Conservation (phyloP, 1,140 invertebrate species). For the Campodea augens region DNA sequence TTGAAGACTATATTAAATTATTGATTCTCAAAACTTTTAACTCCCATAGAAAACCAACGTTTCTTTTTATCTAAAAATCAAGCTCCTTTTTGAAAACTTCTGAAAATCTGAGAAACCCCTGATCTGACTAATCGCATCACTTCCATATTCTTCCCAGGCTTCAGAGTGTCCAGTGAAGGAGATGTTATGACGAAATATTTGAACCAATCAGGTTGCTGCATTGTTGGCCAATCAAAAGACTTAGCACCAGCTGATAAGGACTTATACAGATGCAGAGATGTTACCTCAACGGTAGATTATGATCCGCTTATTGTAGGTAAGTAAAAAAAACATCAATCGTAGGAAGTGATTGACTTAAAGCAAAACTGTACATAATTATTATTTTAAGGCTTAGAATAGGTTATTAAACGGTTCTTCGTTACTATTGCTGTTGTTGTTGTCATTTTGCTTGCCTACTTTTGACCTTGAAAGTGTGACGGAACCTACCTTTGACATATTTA, state of each 20-base stretch:
- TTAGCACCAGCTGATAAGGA: slow-evolving; percentile 36
- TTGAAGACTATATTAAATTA: background rate
- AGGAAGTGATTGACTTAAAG: too few relatives aligned
- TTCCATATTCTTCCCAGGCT: slow-evolving; percentile 18
- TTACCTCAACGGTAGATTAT: slow-evolving; percentile 34
- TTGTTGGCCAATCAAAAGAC: slow-evolving; percentile 32
- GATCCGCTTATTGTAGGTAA: slow-evolving; percentile 32
- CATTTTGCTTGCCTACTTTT: too few relatives aligned
- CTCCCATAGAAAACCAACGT: slow-evolving; percentile 1
- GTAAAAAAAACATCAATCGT: too few relatives aligned
- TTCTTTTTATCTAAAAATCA: background rate
- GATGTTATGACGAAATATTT: slow-evolving; percentile 25
- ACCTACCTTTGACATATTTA: too few relatives aligned
- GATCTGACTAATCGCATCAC: too few relatives aligned
- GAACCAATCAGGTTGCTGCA: slow-evolving; percentile 33
- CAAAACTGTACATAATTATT: too few relatives aligned
- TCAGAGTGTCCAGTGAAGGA: slow-evolving; percentile 20
- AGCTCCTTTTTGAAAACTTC: background rate
- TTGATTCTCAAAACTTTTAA: background rate
- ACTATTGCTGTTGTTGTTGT: too few relatives aligned
- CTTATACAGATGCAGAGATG: slow-evolving; percentile 33
- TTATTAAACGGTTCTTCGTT: too few relatives aligned
- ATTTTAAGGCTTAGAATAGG: too few relatives aligned
- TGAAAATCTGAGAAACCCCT: background rate
- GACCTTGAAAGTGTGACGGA: too few relatives aligned